Conservation (phyloP, 2,797 vertebrate species). For the Dipus sagitta region DNA sequence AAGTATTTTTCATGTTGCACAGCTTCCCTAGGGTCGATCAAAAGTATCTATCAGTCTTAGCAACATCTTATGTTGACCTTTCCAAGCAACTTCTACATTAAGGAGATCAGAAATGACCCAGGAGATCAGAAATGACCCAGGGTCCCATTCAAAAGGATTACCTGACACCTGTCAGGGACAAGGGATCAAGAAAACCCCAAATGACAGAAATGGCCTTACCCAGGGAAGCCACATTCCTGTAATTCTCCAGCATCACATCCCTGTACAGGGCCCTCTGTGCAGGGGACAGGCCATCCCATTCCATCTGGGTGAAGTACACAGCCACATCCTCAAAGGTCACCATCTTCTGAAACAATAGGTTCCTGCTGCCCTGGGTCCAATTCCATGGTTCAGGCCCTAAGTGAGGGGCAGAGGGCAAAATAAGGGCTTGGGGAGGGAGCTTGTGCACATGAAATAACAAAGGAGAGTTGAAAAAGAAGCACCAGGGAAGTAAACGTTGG, state of each 20-base stretch:
- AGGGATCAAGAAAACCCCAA: slow-evolving; percentile 53
- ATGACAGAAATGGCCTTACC: slow-evolving; percentile 70
- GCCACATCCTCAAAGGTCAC: slow-evolving; percentile 83
- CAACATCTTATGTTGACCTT: neutral
- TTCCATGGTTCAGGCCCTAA: slow-evolving; percentile 79
- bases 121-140: neutral
- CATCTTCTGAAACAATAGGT: slow-evolving; percentile 84
- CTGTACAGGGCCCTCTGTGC: slow-evolving; percentile 79
- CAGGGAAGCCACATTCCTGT: slow-evolving; percentile 76
- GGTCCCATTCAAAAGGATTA: slow-evolving; percentile 10
- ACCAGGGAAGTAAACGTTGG: slow-evolving; percentile 1
- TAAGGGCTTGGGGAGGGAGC: slow-evolving; percentile 74
- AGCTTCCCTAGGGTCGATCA: neutral
- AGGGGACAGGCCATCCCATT: slow-evolving; percentile 77
- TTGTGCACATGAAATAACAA: slow-evolving; percentile 34
- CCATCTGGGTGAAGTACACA: slow-evolving; percentile 79
- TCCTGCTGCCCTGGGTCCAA: slow-evolving; percentile 82
- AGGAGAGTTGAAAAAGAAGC: slow-evolving; percentile 6
- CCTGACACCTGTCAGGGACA: slow-evolving; percentile 3
- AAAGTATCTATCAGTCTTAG: neutral
- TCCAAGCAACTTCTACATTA: neutral
- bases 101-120: slow-evolving; percentile 1
- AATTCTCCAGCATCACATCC: slow-evolving; percentile 84
- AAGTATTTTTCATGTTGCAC: slow-evolving; percentile 6
- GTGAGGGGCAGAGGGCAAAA: slow-evolving; percentile 80